phyloP scores from a whole-genome alignment of 2,797 vertebrate genomes.

The Echeneis naucrates region DNA sequence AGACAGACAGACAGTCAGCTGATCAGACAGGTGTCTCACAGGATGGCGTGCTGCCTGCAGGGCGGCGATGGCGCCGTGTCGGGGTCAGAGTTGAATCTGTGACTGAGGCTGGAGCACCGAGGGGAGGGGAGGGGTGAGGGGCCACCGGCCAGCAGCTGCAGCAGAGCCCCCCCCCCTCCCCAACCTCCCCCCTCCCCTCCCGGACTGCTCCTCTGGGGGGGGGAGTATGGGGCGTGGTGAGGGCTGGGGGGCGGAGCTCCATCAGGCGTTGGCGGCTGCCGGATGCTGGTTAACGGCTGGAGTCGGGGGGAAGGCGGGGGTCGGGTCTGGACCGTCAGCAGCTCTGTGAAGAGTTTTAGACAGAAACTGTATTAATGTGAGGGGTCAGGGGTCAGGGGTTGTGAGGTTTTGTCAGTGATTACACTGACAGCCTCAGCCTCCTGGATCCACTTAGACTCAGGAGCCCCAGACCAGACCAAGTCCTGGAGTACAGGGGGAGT shows the following conservation, averaged over 20 bases:
- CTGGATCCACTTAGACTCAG: too few relatives aligned
- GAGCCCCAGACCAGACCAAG: not conserved
- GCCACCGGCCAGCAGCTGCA: slow-evolving; percentile 91
- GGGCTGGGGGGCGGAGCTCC: slow-evolving; percentile 27
- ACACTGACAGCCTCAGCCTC: too few relatives aligned
- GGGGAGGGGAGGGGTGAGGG: slow-evolving; percentile 92
- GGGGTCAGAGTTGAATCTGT: slow-evolving; percentile 93
- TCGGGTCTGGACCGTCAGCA: slow-evolving; percentile 44
- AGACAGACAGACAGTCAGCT: not conserved
- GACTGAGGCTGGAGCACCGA: slow-evolving; percentile 92
- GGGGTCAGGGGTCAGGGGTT: too few relatives aligned
- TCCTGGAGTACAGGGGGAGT: too few relatives aligned
- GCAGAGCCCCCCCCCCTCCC: slow-evolving; percentile 73
- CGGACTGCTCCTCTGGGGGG: slow-evolving; percentile 52
- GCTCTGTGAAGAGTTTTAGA: slow-evolving; percentile 52
- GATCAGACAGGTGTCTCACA: slow-evolving; percentile 51
- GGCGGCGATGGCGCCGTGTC: slow-evolving; percentile 94
- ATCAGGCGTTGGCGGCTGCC: slow-evolving; percentile 52
- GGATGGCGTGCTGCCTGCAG: slow-evolving; percentile 87
- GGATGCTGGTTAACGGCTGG: too few relatives aligned
- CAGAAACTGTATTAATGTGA: too few relatives aligned
- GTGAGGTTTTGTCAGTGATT: too few relatives aligned
- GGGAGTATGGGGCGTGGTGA: slow-evolving; percentile 37
- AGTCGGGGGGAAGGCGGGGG: slow-evolving; percentile 40
- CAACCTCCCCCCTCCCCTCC: slow-evolving; percentile 36